Percentiles rank a stretch among this genome's conserved stretches.
These are phyloP conservation scores for Scelioninae gen. 1 DNA, from an alignment of 2,888 invertebrate genomes.

Conservation along the genomic window DNA sequence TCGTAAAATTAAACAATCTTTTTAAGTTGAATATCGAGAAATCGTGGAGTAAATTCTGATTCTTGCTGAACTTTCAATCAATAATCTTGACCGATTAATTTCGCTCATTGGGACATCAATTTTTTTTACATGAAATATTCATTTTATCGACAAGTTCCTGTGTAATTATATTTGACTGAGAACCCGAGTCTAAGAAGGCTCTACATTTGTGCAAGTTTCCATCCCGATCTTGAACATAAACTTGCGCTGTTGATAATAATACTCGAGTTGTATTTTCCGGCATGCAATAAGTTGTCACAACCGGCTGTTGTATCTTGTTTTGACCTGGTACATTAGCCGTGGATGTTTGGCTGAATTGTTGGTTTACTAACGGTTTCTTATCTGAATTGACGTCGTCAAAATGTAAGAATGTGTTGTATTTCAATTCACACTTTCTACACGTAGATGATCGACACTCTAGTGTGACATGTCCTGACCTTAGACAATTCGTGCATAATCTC, in stretches of 20 bases:
- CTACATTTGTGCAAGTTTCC: conserved; percentile 19
- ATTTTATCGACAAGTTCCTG: conserved; percentile 7
- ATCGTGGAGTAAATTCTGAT: conserved; percentile 4
- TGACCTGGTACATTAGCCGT: background rate
- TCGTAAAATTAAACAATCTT: conserved; percentile 19
- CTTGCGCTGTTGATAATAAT: too few relatives aligned
- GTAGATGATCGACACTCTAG: conserved; percentile 9
- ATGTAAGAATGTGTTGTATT: background rate
- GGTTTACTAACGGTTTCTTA: background rate
- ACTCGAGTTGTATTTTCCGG: background rate
- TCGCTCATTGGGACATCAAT: conserved; percentile 12
- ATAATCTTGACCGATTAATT: background rate
- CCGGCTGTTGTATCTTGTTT: background rate
- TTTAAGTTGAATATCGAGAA: conserved; percentile 7
- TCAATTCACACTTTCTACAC: too few relatives aligned
- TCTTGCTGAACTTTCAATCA: background rate
- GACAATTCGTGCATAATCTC: background rate
- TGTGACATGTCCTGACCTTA: background rate
- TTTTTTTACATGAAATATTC: background rate
- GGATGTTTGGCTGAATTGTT: background rate
- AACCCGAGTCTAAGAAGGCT: conserved; percentile 12
- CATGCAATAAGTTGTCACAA: conserved; percentile 13
- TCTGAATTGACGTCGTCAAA: background rate
- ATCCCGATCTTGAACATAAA: background rate
- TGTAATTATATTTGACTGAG: conserved; percentile 21